Conservation (phyloP, 1,140 invertebrate genomes). For the Gryon sp. region DNA sequence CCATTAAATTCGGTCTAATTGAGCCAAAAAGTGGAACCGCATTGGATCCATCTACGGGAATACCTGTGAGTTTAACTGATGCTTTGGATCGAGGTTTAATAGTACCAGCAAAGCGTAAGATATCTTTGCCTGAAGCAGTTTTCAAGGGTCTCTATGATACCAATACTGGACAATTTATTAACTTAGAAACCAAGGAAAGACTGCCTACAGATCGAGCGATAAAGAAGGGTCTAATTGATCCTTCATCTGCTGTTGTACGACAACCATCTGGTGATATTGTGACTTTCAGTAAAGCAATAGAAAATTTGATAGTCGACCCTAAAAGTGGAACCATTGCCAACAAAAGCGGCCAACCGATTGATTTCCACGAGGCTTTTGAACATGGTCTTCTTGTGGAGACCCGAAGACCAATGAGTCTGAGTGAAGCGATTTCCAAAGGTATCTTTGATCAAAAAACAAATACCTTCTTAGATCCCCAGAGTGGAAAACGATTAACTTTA, state of each 20-base stretch:
- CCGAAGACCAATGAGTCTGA: constrained; percentile 88
- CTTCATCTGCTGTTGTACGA: constrained; percentile 86
- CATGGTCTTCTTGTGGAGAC: constrained; percentile 90
- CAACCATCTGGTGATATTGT: constrained; percentile 83
- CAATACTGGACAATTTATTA: constrained; percentile 85
- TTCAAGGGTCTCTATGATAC: constrained; percentile 91
- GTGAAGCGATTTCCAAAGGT: constrained; percentile 90
- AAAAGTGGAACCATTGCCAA: constrained; percentile 85
- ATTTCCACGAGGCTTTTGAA: constrained; percentile 92
- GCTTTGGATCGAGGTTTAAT: constrained; percentile 90
- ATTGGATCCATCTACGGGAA: constrained; percentile 86
- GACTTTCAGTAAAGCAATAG: constrained; percentile 90
- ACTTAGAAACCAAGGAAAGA: constrained; percentile 86
- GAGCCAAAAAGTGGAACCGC: constrained; percentile 89
- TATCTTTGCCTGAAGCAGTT: constrained; percentile 91
- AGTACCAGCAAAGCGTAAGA: constrained; percentile 88
- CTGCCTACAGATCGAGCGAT: constrained; percentile 88
- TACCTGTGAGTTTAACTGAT: constrained; percentile 87
- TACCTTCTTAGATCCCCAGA: constrained; percentile 89
- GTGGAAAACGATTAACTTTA: constrained; percentile 87
- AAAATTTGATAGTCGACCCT: constrained; percentile 88
- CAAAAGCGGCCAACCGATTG: constrained; percentile 83
- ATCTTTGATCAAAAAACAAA: constrained; percentile 88
- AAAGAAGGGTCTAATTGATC: constrained; percentile 88
- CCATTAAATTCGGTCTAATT: constrained; percentile 89